Evolutionary conservation across 1,140 invertebrate genomes (phyloP), one percentile per base, ranked within the genome.

Genomic region (Sesamia nonagrioides): DNA sequence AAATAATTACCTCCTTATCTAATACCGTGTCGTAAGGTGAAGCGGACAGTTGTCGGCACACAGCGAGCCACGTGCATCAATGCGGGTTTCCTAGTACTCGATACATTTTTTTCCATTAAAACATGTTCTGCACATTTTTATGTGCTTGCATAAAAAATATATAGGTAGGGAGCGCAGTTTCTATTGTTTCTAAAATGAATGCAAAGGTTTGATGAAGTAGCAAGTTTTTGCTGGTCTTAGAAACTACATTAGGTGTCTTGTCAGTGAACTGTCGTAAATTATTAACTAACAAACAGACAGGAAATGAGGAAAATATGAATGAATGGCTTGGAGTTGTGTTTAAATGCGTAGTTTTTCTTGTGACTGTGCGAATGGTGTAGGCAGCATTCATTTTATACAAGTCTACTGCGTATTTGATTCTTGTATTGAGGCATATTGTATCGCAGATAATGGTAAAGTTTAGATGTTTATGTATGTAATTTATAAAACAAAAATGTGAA

Each of bases 61-160:
- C 40, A 17, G 45, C 37, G 9, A 7, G 27, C 54, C 77, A 78
- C 77, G 77, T 78, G 68, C 42, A 40, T 37, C 18, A 27, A 79
- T 79, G 69, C 77, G 60, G 77, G 71, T 74, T 79, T 79, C 77
- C 71, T 74, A 73, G 77, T 66, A 79, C 40, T 21, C 27, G 37
- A 79, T 45, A 68, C 17, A 79, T 78, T 72, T 78, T 78, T 77
- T 63, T 48, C 45, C 68, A 52, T n/a, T 45, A 74, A 35, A 79
- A 66, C 77, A 27, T 7, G 63, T 77, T 66, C 9, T 69, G 42
- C 21, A 50, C 66, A 69, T 69, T 40, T 60, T 66, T 66, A 42
- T 66, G 17, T 63, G 17, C 37, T 18, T 27, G 4, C 6, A 8
- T 7, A 71, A n/a, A 37, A 40, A 56, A 52, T 33, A 52, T 71